Evolutionary conservation across 2,113 vertebrate genomes (phyloP).

Genomic region (Zosterops lateralis): DNA sequence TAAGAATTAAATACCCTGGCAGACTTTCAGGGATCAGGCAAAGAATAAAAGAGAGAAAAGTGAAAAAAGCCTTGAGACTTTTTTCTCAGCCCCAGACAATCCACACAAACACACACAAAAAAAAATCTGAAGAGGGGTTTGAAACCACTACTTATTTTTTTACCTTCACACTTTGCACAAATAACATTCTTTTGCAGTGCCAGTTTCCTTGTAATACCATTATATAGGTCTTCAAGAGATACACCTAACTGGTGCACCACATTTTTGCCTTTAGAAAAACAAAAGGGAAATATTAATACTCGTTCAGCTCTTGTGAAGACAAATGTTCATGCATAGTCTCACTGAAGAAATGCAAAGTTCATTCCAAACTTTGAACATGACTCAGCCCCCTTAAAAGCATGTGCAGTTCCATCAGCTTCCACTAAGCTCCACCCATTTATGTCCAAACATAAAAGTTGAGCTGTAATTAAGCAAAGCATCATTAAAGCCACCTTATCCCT

Average conservation of each 20-base stretch:
- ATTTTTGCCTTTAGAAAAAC: conserved; percentile 84
- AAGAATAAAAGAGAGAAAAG: not conserved
- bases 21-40: not conserved
- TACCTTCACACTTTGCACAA: conserved; percentile 96
- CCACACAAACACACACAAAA: not conserved
- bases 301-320: not conserved
- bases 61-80: not conserved
- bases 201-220: conserved; percentile 88
- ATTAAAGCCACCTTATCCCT: conserved; percentile 6
- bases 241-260: conserved; percentile 91
- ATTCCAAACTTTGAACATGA: conserved; percentile 11
- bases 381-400: conserved; percentile 22
- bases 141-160: conserved; percentile 24
- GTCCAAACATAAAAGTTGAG: not conserved
- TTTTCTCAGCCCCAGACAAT: not conserved
- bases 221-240: conserved; percentile 93
- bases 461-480: conserved; percentile 38
- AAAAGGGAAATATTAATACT: not conserved
- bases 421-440: conserved; percentile 23
- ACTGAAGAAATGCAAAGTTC: not conserved
- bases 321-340: conserved; percentile 30
- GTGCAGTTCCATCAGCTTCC: conserved; percentile 34
- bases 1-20: not conserved
- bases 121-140: not conserved
- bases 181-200: conserved; percentile 95